phyloP scores from a whole-genome alignment of 2,113 vertebrate species.

The Elanus axillaris region DNA sequence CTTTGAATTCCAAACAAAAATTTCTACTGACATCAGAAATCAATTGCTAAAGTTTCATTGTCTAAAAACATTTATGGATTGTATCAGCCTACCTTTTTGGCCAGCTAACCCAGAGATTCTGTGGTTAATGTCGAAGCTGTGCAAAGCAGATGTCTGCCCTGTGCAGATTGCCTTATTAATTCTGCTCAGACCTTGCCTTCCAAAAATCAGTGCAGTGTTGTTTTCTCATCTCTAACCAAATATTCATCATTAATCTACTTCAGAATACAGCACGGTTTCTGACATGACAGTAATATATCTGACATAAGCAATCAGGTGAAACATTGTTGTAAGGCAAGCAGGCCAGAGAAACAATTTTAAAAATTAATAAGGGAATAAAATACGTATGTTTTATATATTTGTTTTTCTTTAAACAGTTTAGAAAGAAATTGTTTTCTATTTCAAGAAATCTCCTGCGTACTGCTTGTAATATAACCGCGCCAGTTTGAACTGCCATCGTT shows the following conservation, averaged over 20 bases:
- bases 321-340: background rate
- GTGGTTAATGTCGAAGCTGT: rapidly evolving
- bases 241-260: constrained; percentile 27
- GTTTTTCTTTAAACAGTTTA: background rate
- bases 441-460: background rate
- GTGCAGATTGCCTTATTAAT: constrained; percentile 11
- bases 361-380: constrained; percentile 38
- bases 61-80: background rate
- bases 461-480: background rate
- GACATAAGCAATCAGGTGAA: constrained; percentile 31
- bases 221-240: constrained; percentile 31
- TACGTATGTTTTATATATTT: background rate
- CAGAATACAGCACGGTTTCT: background rate
- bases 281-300: background rate
- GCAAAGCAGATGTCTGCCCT: background rate
- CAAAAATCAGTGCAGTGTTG: background rate
- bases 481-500: rapidly evolving
- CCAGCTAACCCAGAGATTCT: background rate
- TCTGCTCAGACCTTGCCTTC: background rate
- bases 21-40: background rate
- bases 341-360: background rate
- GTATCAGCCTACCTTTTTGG: background rate
- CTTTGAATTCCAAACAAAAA: background rate
- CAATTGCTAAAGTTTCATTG: background rate
- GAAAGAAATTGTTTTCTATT: background rate